Evolutionary conservation across 1,140 invertebrate genomes (phyloP), one percentile per base, ranked within the genome.

Genomic region (Platyura marginata): DNA sequence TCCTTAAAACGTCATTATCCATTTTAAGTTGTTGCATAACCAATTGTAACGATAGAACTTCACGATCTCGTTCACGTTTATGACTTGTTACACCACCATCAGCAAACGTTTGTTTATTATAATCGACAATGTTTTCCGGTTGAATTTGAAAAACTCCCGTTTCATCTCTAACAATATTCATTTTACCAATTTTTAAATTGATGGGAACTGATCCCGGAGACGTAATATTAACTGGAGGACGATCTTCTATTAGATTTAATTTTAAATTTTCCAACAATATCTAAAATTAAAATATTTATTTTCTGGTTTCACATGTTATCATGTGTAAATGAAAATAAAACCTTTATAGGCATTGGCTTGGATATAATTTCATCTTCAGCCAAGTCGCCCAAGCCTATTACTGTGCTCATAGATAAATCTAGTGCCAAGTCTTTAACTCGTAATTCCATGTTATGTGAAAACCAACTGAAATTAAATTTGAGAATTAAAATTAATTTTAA

Each of bases 281-380:
- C 79, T 81, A 58, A 8, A 65, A 59, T 50, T 13, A 54, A 38
- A 42, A 38, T 36, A 41, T 13, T 13, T 33, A 13, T 29, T 29
- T 29, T 6, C 6, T 29, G 6, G 13, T 29, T 29, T 13, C 13
- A 29, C 34, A 36, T 16, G 36, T 20, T 37, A 32, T 18, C 23
- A 15, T 8, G n/a, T n/a, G n/a, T n/a, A n/a, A 41, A 37, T 25
- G 40, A 22, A 23, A 13, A 49, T 48, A 52, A 56, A 57, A 89
- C 77, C 62, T 84, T 70, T 47, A 89, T 65, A 2, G 86, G 86
- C 59, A 91, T 71, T 1, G 81, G 79, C 45, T 73, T 72, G 1
- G 75, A 71, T 22, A 84, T 67, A 22, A 86, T 72, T 66, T 91
- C 87, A 64, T 93, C 87, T 56, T 91, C 86, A 3, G 81, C 67